Conservation (phyloP, 2,113 vertebrate species). For the Manacus vitellinus region DNA sequence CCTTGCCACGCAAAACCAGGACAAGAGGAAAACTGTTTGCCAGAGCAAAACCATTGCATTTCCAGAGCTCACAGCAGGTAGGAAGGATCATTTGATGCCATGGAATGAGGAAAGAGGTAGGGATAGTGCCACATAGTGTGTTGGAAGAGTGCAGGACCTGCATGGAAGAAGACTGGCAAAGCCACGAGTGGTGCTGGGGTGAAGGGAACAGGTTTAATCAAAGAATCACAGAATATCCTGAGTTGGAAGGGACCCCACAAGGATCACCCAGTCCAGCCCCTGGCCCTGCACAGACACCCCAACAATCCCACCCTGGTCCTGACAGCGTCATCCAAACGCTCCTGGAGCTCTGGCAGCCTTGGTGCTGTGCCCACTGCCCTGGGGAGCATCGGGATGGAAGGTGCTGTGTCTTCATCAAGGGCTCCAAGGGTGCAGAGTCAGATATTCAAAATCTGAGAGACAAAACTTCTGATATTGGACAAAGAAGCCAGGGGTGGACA, state of each 20-base stretch:
- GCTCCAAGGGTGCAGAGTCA: neutral
- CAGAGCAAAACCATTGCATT: neutral
- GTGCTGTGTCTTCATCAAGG: neutral
- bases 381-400: neutral
- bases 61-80: neutral
- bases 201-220: neutral
- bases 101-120: neutral
- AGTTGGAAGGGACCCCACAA: neutral
- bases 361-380: neutral
- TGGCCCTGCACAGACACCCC: neutral
- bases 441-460: neutral
- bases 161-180: neutral
- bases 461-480: neutral
- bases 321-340: neutral
- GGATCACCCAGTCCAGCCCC: too few species aligned
- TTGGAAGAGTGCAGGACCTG: neutral
- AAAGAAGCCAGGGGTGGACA: neutral
- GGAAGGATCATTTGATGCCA: neutral
- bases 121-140: fast-evolving
- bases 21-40: neutral
- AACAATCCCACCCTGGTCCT: neutral
- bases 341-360: neutral
- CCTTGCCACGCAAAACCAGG: neutral
- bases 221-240: neutral
- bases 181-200: too few species aligned